Conservation (phyloP, 2,888 invertebrate genomes). For the Gibbula magus region DNA sequence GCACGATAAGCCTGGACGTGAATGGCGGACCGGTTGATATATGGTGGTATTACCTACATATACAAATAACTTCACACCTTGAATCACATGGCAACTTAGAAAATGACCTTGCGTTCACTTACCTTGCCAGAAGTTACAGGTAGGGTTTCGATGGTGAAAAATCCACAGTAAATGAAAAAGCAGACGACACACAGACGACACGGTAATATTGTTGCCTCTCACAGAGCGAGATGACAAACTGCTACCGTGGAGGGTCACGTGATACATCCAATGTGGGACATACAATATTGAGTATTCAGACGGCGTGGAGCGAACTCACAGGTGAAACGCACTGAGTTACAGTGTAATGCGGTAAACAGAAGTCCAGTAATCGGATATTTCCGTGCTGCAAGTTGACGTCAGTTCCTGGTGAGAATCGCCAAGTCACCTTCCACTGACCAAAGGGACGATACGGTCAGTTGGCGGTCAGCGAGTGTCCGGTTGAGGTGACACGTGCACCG, state of each 20-base stretch:
- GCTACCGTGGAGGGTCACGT: not conserved
- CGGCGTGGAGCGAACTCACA: no score
- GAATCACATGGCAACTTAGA: not conserved
- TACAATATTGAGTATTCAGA: no score
- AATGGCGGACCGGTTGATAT: not conserved
- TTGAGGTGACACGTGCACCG: no score
- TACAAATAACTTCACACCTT: not conserved
- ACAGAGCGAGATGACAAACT: not conserved
- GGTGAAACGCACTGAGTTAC: no score
- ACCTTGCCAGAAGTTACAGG: not conserved
- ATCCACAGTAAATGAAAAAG: not conserved
- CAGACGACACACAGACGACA: not conserved
- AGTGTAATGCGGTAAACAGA: no score
- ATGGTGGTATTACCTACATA: not conserved
- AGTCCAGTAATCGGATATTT: no score
- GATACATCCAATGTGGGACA: slow-evolving; percentile 1
- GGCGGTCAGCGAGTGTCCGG: no score
- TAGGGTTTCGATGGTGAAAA: not conserved
- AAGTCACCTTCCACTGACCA: no score
- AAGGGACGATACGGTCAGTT: no score
- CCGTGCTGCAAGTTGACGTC: no score
- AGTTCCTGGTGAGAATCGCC: no score
- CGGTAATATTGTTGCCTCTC: not conserved
- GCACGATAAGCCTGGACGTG: not conserved
- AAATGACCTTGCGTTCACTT: not conserved